Conservation (phyloP, 53 echinoderm and acorn worm genomes). For the Patiria pectinifera region DNA sequence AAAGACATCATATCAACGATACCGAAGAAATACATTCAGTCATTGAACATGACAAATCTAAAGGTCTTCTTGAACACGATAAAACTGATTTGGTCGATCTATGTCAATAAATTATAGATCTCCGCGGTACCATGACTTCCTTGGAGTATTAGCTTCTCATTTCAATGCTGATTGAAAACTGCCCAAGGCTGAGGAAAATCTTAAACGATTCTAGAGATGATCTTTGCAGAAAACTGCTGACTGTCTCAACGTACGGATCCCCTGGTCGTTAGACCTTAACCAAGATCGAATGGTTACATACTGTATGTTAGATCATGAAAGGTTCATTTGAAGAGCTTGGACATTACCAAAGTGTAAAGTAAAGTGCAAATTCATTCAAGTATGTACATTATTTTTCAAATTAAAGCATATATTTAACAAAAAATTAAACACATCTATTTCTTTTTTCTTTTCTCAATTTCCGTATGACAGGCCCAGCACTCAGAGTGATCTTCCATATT, state of each 20-base stretch:
- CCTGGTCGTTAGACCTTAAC: background rate
- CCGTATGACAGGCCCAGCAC: conserved; percentile 13
- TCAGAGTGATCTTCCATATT: conserved; percentile 14
- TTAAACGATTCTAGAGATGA: background rate
- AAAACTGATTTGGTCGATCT: background rate
- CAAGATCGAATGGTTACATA: conserved; percentile 37
- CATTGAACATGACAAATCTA: too few species aligned
- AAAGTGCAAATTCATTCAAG: too few species aligned
- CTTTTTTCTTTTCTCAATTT: background rate
- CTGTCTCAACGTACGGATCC: background rate
- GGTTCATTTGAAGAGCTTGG: too few species aligned
- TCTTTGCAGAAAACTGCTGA: background rate
- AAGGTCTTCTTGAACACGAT: background rate
- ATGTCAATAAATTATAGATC: background rate
- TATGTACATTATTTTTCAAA: too few species aligned
- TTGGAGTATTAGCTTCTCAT: background rate
- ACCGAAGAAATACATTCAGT: too few species aligned
- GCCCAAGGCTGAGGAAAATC: background rate
- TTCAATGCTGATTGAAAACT: conserved; percentile 1
- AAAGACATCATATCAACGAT: too few species aligned
- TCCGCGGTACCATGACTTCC: conserved; percentile 16
- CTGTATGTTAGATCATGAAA: conserved; percentile 5
- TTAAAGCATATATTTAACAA: too few species aligned
- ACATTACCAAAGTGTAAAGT: too few species aligned
- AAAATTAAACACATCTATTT: background rate